A percentile compares a stretch with the other conserved stretches of the same genome.
Conservation (phyloP, 30 jellyfish, hydroid and myxozoan genomes). For the Hydractinia echinata region DNA sequence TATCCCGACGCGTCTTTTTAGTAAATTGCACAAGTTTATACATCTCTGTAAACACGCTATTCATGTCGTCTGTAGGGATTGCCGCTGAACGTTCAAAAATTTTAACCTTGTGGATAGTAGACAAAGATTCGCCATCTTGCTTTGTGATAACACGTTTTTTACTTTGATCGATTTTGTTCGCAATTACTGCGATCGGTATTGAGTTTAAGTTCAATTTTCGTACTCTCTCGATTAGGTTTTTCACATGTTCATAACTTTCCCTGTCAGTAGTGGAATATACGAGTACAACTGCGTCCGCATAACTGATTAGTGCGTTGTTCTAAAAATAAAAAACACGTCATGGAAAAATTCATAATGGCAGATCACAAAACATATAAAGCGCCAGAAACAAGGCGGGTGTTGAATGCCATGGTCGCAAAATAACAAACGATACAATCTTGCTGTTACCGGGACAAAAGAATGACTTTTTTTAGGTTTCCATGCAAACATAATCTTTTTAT, state of each 20-base stretch:
- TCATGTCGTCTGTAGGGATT: background rate
- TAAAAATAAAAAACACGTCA: background rate
- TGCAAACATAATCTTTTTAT: too few relatives aligned
- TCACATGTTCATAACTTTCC: slow-evolving; percentile 41
- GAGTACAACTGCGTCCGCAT: slow-evolving; percentile 62
- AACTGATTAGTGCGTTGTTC: slow-evolving; percentile 19
- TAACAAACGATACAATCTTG: too few relatives aligned
- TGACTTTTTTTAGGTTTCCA: too few relatives aligned
- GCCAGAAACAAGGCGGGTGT: too few relatives aligned
- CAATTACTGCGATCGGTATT: slow-evolving; percentile 54
- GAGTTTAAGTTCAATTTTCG: slow-evolving; percentile 11
- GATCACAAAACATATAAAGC: too few relatives aligned
- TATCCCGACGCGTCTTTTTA: slow-evolving; percentile 4
- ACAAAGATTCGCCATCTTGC: slow-evolving; percentile 51
- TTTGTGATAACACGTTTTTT: slow-evolving; percentile 42
- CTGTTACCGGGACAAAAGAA: too few relatives aligned
- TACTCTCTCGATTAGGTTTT: background rate
- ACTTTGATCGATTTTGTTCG: slow-evolving; percentile 55
- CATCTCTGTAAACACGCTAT: slow-evolving; percentile 6
- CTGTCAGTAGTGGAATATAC: slow-evolving; percentile 65
- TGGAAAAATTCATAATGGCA: background rate
- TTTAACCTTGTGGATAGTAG: slow-evolving; percentile 48
- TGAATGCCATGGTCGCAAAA: too few relatives aligned
- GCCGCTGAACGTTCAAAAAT: slow-evolving; percentile 81
- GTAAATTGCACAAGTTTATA: background rate